Base-by-base conservation (phyloP, 2,797 vertebrate genomes). In the Sebastes taczanowskii region DNA sequence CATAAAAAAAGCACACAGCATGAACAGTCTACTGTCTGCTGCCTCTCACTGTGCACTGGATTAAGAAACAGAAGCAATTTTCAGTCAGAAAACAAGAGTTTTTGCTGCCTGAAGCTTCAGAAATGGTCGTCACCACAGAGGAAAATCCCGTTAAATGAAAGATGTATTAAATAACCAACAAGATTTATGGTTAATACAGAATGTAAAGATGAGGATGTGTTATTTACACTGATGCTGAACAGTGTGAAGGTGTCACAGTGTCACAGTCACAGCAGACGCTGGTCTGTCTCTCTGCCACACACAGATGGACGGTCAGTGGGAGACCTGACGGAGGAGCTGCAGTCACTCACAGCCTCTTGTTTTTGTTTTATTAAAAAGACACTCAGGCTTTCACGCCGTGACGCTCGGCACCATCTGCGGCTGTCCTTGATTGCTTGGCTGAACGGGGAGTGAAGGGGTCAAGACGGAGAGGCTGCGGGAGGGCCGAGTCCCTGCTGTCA, bases 291-390 rank as follows among this genome's bases (percentile, higher is more conserved):
- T 6, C 72, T 90, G 93, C 69, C 91, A 90, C 65, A 52, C 67
- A 46, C 92, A 93, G 93, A 91, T 90, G 91, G 86, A 20, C 59
- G 9, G 60, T 69, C 96, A 92, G 95, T 49, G 84, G 95, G 95
- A 95, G 86, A 63, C 7, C 78, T 74, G 82, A 80, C 61, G 25
- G 80, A 74, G 58, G 42, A 68, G 76, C 71, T 18, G 74, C 81
- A 65, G 88, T 80, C 80, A 65, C 69, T 32, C 42, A 13, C 83
- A 82, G 86, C 80, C 80, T 80, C 79, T 49, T 9, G 10, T 38
- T 68, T 80, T 69, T 73, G 77, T 66, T 71, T 11, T 52, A 58
- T 59, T 13, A 23, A 38, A 38, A 58, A 69, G 29, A 72, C 71
- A 29, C 78, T 35, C 58, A 11, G 2, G 77, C 83, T 87, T 67